phyloP scores from a whole-genome alignment of 2,888 invertebrate genomes.

The Ferrisia virgata region DNA sequence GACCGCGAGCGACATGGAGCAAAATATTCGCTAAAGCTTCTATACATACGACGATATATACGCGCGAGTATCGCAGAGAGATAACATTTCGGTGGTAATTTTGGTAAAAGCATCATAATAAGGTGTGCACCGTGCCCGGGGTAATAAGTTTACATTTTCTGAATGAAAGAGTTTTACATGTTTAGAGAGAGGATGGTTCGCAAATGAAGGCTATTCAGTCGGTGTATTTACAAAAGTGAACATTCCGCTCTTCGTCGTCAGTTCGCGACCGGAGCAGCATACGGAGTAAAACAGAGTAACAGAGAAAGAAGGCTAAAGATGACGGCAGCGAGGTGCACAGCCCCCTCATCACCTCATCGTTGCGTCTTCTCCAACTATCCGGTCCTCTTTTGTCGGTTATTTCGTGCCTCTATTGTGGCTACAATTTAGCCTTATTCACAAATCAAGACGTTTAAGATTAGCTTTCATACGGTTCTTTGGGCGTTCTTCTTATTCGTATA shows the following conservation, averaged over 20 bases:
- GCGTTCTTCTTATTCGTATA: slow-evolving; percentile 18
- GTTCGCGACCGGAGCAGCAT: neutral
- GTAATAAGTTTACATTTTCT: slow-evolving; percentile 45
- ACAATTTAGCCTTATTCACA: slow-evolving; percentile 45
- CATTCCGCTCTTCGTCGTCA: slow-evolving; percentile 2
- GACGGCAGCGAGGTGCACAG: neutral
- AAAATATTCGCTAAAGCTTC: neutral
- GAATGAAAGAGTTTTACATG: slow-evolving; percentile 45
- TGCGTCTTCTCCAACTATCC: slow-evolving; percentile 25
- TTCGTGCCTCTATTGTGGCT: slow-evolving; percentile 45
- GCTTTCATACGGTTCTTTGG: slow-evolving; percentile 41
- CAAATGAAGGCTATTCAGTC: slow-evolving; percentile 45
- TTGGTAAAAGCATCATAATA: slow-evolving; percentile 43
- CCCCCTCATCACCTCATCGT: neutral
- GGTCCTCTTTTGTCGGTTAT: slow-evolving; percentile 44
- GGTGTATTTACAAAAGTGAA: slow-evolving; percentile 45
- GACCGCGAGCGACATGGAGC: neutral
- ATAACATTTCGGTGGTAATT: slow-evolving; percentile 24
- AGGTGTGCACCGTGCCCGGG: slow-evolving; percentile 45
- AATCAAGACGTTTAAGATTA: slow-evolving; percentile 44
- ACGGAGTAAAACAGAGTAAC: neutral
- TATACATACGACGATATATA: neutral
- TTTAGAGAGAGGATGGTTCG: slow-evolving; percentile 41
- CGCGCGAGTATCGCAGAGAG: neutral
- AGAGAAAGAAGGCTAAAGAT: neutral